These are phyloP conservation scores for Eupithecia subfuscata DNA, from an alignment of 2,888 invertebrate species.

Conservation along the genomic window DNA sequence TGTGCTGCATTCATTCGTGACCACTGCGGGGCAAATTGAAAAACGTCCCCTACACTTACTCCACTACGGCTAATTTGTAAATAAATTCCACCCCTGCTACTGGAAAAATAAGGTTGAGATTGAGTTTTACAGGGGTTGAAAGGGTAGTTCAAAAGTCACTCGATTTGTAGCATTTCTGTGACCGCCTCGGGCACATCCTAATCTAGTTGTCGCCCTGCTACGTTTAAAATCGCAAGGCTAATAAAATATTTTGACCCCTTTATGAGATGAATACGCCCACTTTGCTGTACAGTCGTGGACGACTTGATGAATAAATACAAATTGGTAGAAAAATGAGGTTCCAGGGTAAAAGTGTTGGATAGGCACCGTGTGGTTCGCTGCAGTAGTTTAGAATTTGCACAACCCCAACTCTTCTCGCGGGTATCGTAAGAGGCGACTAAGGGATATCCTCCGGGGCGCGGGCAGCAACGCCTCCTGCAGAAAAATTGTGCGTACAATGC, in stretches of 20 bases:
- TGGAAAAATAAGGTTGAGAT: conserved; percentile 16
- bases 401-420: too few species aligned
- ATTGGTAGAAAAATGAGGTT: too few species aligned
- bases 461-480: too few species aligned
- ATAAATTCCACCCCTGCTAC: conserved; percentile 41
- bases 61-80: conserved; percentile 35
- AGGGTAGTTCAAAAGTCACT: conserved; percentile 48
- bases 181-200: conserved; percentile 66
- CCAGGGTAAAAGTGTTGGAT: too few species aligned
- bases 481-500: too few species aligned
- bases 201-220: conserved; percentile 79
- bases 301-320: not conserved
- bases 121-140: conserved; percentile 30
- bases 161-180: conserved; percentile 63
- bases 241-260: conserved; percentile 84
- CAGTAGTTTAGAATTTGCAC: too few species aligned
- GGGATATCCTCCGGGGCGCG: too few species aligned
- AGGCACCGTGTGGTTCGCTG: too few species aligned
- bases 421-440: too few species aligned
- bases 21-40: conserved; percentile 59
- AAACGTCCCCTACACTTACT: conserved; percentile 43
- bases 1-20: conserved; percentile 56
- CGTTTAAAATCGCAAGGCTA: conserved; percentile 83
- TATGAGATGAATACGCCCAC: conserved; percentile 81
- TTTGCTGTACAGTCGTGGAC: conserved; percentile 64